Evolutionary conservation across 2,797 vertebrate species (phyloP).

Genomic region (Acanthornis magna): DNA sequence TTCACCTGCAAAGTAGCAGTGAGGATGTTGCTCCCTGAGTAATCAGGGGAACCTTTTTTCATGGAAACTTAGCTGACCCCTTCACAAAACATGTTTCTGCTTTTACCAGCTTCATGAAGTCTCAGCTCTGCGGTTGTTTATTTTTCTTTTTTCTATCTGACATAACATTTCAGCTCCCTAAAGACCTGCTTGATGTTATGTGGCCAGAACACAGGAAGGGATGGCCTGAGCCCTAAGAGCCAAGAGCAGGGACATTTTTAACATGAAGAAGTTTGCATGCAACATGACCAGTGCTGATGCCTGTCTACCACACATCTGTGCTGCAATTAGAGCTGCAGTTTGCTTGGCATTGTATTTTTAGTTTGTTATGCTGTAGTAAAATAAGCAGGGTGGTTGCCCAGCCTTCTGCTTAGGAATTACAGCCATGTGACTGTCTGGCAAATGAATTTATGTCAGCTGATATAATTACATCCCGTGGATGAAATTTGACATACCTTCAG

Average conservation of each 20-base stretch:
- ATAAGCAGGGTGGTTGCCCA: not conserved
- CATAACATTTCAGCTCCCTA: not conserved
- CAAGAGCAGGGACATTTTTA: not conserved
- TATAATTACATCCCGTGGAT: not conserved
- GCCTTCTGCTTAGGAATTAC: not conserved
- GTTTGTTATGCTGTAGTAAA: not conserved
- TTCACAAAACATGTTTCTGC: not conserved
- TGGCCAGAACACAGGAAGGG: not conserved
- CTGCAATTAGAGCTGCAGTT: not conserved
- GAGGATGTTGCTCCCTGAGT: not conserved
- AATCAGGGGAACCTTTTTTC: accelerated
- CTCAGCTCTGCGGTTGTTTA: not conserved
- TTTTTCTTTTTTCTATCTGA: not conserved
- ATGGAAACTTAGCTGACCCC: not conserved
- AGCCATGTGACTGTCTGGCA: not conserved
- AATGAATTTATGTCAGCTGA: not conserved
- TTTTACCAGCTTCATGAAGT: not conserved
- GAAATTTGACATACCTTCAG: not conserved
- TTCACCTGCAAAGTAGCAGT: not conserved
- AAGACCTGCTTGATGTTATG: not conserved
- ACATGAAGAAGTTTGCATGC: not conserved
- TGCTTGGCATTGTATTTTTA: not conserved
- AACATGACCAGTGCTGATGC: not conserved
- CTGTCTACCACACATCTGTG: not conserved
- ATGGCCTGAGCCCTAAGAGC: not conserved